Evolutionary conservation across 2,113 vertebrate genomes (phyloP).

Genomic region (Rana temporaria): DNA sequence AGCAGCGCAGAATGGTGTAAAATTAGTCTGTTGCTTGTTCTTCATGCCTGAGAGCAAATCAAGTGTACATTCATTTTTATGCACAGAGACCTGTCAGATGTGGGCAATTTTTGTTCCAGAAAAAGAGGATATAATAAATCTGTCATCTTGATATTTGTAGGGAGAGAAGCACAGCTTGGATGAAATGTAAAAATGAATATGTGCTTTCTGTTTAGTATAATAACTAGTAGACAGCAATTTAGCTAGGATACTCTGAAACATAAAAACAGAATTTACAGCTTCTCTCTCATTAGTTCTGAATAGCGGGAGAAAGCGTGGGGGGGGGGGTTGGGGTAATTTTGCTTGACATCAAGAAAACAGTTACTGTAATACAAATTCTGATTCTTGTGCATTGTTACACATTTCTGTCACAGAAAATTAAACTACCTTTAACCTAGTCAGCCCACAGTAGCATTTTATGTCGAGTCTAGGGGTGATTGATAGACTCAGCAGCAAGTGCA

Average conservation of each 20-base stretch:
- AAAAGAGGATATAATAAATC: slow-evolving; percentile 31
- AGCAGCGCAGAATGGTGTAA: slow-evolving; percentile 27
- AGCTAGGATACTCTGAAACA: background rate
- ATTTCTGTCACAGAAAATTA: too few species aligned
- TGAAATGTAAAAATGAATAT: slow-evolving; percentile 7
- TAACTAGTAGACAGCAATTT: background rate
- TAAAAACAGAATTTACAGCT: too few species aligned
- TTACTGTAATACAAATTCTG: too few species aligned
- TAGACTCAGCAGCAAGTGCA: too few species aligned
- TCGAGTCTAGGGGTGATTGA: too few species aligned
- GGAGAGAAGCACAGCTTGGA: slow-evolving; percentile 23
- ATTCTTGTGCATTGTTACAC: too few species aligned
- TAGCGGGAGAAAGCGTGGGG: too few species aligned
- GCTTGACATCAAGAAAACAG: too few species aligned
- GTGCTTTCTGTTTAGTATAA: slow-evolving; percentile 2
- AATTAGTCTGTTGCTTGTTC: slow-evolving; percentile 42
- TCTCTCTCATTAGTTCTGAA: too few species aligned
- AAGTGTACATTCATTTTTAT: slow-evolving; percentile 46
- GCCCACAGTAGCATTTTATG: too few species aligned
- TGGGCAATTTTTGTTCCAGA: slow-evolving; percentile 31
- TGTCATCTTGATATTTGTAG: slow-evolving; percentile 35
- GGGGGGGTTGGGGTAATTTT: too few species aligned
- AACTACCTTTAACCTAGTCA: too few species aligned
- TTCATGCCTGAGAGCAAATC: slow-evolving; percentile 48
- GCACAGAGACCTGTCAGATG: slow-evolving; percentile 42